Percentiles rank a stretch among this genome's conserved stretches.
Evolutionary conservation across 1,140 invertebrate species (phyloP).

Genomic region (Hydropsyche tenuis): DNA sequence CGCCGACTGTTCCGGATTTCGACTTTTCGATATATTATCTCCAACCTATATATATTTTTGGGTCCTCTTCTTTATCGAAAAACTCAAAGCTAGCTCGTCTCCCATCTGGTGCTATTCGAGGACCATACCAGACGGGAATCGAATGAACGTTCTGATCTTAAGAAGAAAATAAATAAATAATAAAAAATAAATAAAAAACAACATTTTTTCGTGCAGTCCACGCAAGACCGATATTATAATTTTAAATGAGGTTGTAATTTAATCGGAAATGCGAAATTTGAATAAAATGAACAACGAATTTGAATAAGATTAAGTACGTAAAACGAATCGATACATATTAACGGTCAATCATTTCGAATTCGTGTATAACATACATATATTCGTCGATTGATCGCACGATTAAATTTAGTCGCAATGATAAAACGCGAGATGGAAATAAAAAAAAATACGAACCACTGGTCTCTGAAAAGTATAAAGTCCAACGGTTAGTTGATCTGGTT

Average conservation of each 20-base stretch:
- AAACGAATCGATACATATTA: constrained; percentile 14
- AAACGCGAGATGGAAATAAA: not conserved
- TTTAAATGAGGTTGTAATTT: constrained; percentile 22
- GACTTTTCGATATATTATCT: too few species aligned
- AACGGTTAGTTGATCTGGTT: constrained; percentile 13
- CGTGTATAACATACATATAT: too few species aligned
- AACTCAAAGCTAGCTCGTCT: not conserved
- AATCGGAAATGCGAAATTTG: constrained; percentile 17
- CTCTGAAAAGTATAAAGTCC: constrained; percentile 1
- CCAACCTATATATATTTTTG: too few species aligned
- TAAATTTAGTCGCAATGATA: not conserved
- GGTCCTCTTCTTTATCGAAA: not conserved
- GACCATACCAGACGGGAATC: constrained; percentile 16
- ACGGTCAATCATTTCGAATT: not conserved
- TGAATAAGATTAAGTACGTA: not conserved
- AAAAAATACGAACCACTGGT: not conserved
- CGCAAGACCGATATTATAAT: constrained; percentile 15
- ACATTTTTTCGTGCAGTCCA: too few species aligned
- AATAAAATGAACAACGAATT: constrained; percentile 5
- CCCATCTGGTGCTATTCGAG: not conserved
- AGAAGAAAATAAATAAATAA: too few species aligned
- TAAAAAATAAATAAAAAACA: too few species aligned
- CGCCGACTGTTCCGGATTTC: too few species aligned
- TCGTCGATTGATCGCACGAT: too few species aligned
- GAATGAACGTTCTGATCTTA: too few species aligned